A percentile compares a stretch with the other conserved stretches of the same genome.
These are phyloP conservation scores for Drosophila longiperda DNA, from an alignment of 2,888 invertebrate genomes.

Conservation along the genomic window DNA sequence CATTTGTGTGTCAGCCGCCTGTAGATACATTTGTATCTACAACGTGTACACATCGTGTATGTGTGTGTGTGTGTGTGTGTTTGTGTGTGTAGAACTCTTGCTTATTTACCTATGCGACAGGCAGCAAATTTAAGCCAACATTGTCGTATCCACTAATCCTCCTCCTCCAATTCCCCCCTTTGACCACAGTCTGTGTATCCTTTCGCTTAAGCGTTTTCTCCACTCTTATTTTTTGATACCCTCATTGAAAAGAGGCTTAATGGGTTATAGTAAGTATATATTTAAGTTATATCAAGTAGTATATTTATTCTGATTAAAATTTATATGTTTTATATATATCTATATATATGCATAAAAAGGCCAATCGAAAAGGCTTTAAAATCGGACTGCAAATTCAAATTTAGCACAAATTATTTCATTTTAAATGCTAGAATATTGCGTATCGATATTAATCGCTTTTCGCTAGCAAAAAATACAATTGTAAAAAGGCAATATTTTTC, in stretches of 20 bases:
- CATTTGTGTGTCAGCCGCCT: constrained; percentile 22
- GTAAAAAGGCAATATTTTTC: too few species aligned
- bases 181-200: constrained; percentile 21
- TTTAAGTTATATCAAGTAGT: background rate
- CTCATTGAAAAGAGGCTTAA: background rate
- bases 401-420: background rate
- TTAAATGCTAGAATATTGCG: background rate
- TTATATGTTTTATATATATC: background rate
- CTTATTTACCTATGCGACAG: constrained; percentile 76
- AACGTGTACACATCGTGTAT: constrained; percentile 4
- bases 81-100: constrained; percentile 54
- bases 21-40: constrained; percentile 13
- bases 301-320: background rate
- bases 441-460: too few species aligned
- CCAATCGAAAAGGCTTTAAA: background rate
- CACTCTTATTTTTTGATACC: background rate
- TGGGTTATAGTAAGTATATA: background rate
- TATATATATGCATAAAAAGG: background rate
- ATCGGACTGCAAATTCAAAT: background rate
- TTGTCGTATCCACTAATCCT: constrained; percentile 6
- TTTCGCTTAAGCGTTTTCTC: constrained; percentile 30
- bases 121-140: constrained; percentile 62
- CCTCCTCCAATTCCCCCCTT: background rate
- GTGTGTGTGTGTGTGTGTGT: constrained; percentile 17
- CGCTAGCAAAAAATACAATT: too few species aligned